Percentiles rank a stretch among this genome's conserved stretches.
Conservation (phyloP, 2,888 invertebrate genomes). For the Eupithecia exiguata region DNA sequence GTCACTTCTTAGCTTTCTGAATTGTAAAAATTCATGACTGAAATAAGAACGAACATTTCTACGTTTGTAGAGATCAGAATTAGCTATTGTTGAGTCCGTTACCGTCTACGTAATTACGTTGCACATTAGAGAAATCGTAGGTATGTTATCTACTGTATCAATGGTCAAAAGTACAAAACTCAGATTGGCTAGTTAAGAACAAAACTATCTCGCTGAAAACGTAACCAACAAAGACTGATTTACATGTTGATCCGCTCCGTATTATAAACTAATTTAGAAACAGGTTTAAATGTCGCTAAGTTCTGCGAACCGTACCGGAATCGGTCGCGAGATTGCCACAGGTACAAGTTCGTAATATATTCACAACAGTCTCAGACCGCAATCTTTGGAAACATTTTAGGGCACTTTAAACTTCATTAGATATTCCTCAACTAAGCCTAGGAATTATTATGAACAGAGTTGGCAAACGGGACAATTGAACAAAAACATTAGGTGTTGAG, state of each 20-base stretch:
- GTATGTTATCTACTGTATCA: background rate
- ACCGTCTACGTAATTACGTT: background rate
- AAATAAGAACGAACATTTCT: constrained; percentile 9
- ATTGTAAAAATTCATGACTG: constrained; percentile 18
- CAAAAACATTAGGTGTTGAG: background rate
- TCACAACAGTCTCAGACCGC: constrained; percentile 54
- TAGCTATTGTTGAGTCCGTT: background rate
- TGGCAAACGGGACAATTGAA: constrained; percentile 36
- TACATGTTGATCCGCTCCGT: constrained; percentile 18
- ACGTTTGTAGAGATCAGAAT: background rate
- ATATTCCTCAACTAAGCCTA: constrained; percentile 51
- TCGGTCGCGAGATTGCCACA: constrained; percentile 38
- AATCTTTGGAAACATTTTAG: constrained; percentile 58
- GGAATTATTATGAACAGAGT: constrained; percentile 38
- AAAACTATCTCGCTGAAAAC: constrained; percentile 15
- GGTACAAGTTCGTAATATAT: constrained; percentile 55
- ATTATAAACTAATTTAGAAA: constrained; percentile 33
- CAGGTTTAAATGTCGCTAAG: constrained; percentile 32
- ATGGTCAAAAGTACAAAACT: background rate
- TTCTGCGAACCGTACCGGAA: constrained; percentile 32
- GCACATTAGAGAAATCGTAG: background rate
- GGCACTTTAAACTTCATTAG: constrained; percentile 57
- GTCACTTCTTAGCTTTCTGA: constrained; percentile 43
- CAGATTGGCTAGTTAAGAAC: background rate
- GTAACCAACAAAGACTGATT: background rate